Evolutionary conservation across 35 echinoderm and acorn worm genomes (phyloP).

Genomic region (Nesometra sesokonis): DNA sequence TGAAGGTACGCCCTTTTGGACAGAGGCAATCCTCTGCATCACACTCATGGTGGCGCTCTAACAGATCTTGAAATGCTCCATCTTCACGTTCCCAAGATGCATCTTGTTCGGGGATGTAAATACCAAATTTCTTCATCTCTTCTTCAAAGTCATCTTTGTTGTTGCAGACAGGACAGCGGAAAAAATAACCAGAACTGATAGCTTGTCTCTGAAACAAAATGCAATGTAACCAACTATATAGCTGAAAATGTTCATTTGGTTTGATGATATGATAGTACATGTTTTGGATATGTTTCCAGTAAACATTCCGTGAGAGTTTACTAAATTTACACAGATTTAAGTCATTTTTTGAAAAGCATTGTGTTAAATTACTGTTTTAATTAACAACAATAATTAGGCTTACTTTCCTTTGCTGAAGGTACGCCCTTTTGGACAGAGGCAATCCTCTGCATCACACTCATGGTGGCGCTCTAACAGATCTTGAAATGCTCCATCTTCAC

Average conservation of each 20-base stretch:
- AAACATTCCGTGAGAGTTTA: too few relatives aligned
- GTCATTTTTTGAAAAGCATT: too few relatives aligned
- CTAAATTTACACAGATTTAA: too few relatives aligned
- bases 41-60: constrained; percentile 51
- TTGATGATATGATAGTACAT: too few relatives aligned
- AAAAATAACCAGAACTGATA: constrained; percentile 63
- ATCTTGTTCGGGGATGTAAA: constrained; percentile 75
- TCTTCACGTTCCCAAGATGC: constrained; percentile 58
- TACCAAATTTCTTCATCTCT: constrained; percentile 69
- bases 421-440: constrained; percentile 51
- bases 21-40: constrained; percentile 49
- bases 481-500: constrained; percentile 41
- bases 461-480: constrained; percentile 56
- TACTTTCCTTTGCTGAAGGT: constrained; percentile 6
- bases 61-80: constrained; percentile 50
- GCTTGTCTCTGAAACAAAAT: constrained; percentile 57
- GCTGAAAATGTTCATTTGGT: too few relatives aligned
- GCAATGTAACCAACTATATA: too few relatives aligned
- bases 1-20: constrained; percentile 38
- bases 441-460: constrained; percentile 43
- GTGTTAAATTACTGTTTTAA: too few relatives aligned
- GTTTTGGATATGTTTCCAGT: too few relatives aligned
- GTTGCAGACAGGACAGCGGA: constrained; percentile 62
- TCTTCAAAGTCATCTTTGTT: constrained; percentile 46
- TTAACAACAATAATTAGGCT: not conserved